Evolutionary conservation across 2,888 invertebrate species (phyloP), one percentile per base, ranked within the genome.

Genomic region (Belgica antarctica): DNA sequence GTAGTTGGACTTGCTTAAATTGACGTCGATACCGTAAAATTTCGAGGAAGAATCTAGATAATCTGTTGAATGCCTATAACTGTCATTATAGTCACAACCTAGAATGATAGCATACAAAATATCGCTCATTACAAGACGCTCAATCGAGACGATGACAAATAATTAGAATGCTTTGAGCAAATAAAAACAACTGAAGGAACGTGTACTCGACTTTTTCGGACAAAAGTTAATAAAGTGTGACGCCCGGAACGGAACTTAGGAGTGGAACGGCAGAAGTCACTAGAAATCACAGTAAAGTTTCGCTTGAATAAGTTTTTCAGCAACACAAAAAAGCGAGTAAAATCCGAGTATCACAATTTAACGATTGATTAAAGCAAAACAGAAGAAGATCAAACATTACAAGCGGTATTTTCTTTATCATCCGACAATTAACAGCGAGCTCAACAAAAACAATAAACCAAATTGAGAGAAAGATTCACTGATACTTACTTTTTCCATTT

Each of bases 1-100:
- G 57, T 68, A 68, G 31, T 68, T 47, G 15, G 57, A 10, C 34
- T 68, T 68, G 28, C 28, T 27, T 28, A 52, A 57, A 15, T 68
- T 68, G 22, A 71, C 61, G 70, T 10, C 41, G 59, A 27, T 22
- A 36, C 34, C 62, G 36, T 36, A 62, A 36, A 12, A 36, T 47
- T 65, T 65, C 15, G 59, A 24, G 27, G 41, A 41, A 31, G 46
- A 17, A 25, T 65, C 15, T 17, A 46, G 41, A 65, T 46, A 47
- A 27, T 46, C 46, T 25, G 65, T 65, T 65, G 65, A 41, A 47
- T 65, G 65, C 25, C 46, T 65, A 62, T 62, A 34, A 65, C 47
- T 41, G 24, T 65, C 65, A 65, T 65, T 65, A 65, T 19, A 65
- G 65, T 65, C 65, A 65, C 47, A 41, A 65, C 65, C 65, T 65